Base-by-base conservation (phyloP, 2,797 vertebrate genomes). In the Carcharodon carcharias region DNA sequence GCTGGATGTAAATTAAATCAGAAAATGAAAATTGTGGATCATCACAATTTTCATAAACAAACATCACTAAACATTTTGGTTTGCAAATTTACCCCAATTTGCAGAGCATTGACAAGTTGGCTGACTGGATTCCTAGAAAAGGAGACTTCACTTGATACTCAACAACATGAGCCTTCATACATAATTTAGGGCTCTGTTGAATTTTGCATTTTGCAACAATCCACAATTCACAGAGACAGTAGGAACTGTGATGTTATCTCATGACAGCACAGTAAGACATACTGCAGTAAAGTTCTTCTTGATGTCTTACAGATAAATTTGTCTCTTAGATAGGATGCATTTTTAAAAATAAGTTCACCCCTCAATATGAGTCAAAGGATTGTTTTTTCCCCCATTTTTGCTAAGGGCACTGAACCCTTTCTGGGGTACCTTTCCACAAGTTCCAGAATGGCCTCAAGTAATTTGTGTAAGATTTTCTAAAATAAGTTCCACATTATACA, bases 171-270 rank as follows among this genome's bases (percentile, higher is more conserved):
- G 21, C 9, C 91, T 67, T 45, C 65, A 93, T 93, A 67, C 63
- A 93, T 93, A 67, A 93, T 67, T 67, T 93, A 93, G 63, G 23
- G 21, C n/a, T 40, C 61, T 67, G 91, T 45, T 93, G n/a, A 93
- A 93, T 67, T 93, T 93, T 93, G 61, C n/a, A 93, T 93, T 92
- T 93, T 93, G 91, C 63, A 26, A 45, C 63, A 93, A 67, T 93
- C 61, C 63, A 93, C 91, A 93, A 67, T 67, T 93, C 91, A 93
- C 61, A 93, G 91, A 65, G 58, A 67, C 91, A 93, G n/a, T 45
- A 45, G n/a, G 21, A 67, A 26, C 91, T 93, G 91, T 67, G n/a
- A 93, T 93, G 63, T 93, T 93, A 93, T 45, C 40, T 93, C 63
- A 45, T 40, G 91, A 67, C 18, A 67, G 91, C n/a, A 4, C 91